Conservation (phyloP, 2,113 vertebrate species). For the Bufo gargarizans region DNA sequence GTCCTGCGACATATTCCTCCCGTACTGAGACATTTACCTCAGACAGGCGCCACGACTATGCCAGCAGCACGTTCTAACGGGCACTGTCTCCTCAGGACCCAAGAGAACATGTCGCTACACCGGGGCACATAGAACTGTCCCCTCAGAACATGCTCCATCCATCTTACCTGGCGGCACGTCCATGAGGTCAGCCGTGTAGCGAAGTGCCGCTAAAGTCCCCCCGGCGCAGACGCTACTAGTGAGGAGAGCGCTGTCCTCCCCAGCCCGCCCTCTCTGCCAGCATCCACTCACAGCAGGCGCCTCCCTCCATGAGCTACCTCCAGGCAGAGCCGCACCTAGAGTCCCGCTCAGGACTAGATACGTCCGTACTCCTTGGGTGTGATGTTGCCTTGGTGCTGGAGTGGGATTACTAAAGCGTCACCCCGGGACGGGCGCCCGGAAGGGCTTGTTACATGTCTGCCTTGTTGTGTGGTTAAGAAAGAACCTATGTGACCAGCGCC, state of each 20-base stretch:
- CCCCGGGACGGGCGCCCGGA: background rate
- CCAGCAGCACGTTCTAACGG: too few relatives aligned
- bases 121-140: too few relatives aligned
- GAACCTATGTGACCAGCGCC: background rate
- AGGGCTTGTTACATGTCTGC: background rate
- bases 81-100: too few relatives aligned
- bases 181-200: too few relatives aligned
- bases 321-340: constrained; percentile 19
- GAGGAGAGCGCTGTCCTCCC: background rate
- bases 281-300: background rate
- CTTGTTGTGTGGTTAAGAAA: background rate
- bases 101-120: too few relatives aligned
- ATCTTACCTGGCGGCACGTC: too few relatives aligned
- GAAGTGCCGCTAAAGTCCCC: too few relatives aligned
- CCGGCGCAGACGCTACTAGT: too few relatives aligned
- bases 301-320: background rate
- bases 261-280: background rate
- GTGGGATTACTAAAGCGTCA: constrained; percentile 25
- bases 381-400: background rate
- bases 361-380: background rate
- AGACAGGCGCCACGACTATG: too few relatives aligned
- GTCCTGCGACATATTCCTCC: too few relatives aligned
- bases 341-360: background rate
- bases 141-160: too few relatives aligned
- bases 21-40: too few relatives aligned